Evolutionary conservation across 30 jellyfish, hydroid and myxozoan genomes (phyloP).

Genomic region (Cassiopea andromeda): DNA sequence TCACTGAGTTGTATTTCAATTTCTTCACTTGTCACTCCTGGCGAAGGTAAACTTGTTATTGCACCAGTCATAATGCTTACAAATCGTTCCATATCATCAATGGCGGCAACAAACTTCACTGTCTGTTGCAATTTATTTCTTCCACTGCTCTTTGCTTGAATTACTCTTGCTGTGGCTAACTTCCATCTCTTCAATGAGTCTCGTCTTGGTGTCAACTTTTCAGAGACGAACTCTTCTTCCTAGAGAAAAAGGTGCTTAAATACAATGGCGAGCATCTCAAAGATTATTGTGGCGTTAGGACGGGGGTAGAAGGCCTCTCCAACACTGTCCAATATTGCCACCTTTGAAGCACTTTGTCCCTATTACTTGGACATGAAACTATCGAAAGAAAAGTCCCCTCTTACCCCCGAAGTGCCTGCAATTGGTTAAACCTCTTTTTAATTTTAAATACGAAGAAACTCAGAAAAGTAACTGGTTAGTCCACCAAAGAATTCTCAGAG

Average conservation of each 20-base stretch:
- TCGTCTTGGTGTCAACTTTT: slow-evolving; percentile 9
- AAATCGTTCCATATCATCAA: slow-evolving; percentile 83
- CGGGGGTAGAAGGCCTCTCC: too few relatives aligned
- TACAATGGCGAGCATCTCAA: too few relatives aligned
- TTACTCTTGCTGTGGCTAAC: slow-evolving; percentile 63
- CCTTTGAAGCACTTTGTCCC: too few relatives aligned
- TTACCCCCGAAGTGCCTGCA: too few relatives aligned
- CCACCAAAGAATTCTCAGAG: too few relatives aligned
- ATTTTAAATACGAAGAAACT: too few relatives aligned
- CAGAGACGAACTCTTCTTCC: neutral
- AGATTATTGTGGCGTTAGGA: too few relatives aligned
- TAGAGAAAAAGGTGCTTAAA: neutral
- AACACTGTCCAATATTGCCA: too few relatives aligned
- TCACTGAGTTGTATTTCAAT: slow-evolving; percentile 75
- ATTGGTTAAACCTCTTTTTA: too few relatives aligned
- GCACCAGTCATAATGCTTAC: slow-evolving; percentile 65
- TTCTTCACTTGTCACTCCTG: slow-evolving; percentile 80
- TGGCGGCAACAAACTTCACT: slow-evolving; percentile 71
- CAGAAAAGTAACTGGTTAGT: too few relatives aligned
- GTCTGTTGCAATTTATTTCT: slow-evolving; percentile 54
- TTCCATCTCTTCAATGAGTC: slow-evolving; percentile 64
- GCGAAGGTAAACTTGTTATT: slow-evolving; percentile 77
- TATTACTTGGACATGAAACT: too few relatives aligned
- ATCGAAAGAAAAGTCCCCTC: too few relatives aligned
- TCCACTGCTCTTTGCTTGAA: slow-evolving; percentile 40